Conservation (phyloP, 2,113 vertebrate species). For the Mustela lutreola region DNA sequence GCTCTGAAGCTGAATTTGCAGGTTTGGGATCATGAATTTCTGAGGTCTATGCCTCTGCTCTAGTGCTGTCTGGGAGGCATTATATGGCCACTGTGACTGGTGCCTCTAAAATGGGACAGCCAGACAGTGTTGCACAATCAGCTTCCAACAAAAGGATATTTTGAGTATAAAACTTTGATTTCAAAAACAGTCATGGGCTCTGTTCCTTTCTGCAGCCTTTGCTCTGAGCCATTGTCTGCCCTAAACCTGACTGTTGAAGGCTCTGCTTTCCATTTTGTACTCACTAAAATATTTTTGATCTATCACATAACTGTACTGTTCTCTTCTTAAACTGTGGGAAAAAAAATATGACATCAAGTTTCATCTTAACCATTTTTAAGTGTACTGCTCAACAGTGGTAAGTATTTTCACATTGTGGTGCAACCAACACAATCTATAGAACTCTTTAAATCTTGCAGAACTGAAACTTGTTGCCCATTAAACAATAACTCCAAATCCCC, state of each 20-base stretch:
- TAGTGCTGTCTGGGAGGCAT: not conserved
- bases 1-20: slow-evolving; percentile 23
- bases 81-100: not conserved
- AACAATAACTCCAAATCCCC: not conserved
- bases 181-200: slow-evolving; percentile 3
- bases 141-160: not conserved
- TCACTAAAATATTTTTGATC: slow-evolving; percentile 23
- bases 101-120: not conserved
- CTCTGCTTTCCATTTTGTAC: not conserved
- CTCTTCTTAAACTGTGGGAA: not conserved
- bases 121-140: not conserved
- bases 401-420: not conserved
- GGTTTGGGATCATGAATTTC: not conserved
- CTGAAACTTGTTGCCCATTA: not conserved
- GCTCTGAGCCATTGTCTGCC: not conserved
- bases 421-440: not conserved
- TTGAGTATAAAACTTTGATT: slow-evolving; percentile 37
- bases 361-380: not conserved
- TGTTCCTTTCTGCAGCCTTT: not conserved
- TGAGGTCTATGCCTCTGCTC: not conserved
- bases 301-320: not conserved
- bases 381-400: not conserved
- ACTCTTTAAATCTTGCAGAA: not conserved
- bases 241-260: not conserved
- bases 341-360: not conserved